These are phyloP conservation scores for Thaumetopoea pityocampa DNA, from an alignment of 1,140 invertebrate genomes.

Conservation along the genomic window DNA sequence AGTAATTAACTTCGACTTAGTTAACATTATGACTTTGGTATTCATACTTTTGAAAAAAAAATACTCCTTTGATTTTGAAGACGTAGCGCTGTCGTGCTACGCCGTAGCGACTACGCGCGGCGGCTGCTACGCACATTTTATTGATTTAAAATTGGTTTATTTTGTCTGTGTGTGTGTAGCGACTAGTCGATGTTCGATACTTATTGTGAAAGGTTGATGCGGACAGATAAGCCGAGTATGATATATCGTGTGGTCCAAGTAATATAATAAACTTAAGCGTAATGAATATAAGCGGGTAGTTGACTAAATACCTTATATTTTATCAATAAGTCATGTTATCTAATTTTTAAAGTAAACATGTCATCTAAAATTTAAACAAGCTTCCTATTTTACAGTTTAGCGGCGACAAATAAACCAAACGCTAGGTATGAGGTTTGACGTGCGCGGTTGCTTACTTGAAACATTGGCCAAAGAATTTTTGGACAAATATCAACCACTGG, in stretches of 20 bases:
- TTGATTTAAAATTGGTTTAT: slow-evolving; percentile 5
- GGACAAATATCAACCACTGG: too few relatives aligned
- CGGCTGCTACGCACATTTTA: background rate
- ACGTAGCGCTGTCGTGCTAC: slow-evolving; percentile 17
- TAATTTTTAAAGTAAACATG: too few relatives aligned
- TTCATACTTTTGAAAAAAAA: slow-evolving; percentile 18
- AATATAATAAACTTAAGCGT: background rate
- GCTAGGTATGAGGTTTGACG: too few relatives aligned
- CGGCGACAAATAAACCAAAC: too few relatives aligned
- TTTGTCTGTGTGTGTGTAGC: slow-evolving; percentile 4
- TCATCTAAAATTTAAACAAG: too few relatives aligned
- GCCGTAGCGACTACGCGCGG: slow-evolving; percentile 7
- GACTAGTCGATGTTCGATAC: slow-evolving; percentile 12
- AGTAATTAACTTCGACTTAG: slow-evolving; percentile 65
- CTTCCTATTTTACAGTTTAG: too few relatives aligned
- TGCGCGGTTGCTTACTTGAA: too few relatives aligned
- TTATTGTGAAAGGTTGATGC: slow-evolving; percentile 12
- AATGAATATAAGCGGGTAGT: background rate
- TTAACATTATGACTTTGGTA: slow-evolving; percentile 42
- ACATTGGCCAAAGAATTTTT: too few relatives aligned
- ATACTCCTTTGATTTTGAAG: slow-evolving; percentile 10
- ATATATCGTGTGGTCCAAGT: slow-evolving; percentile 8
- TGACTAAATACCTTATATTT: background rate
- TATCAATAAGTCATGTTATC: too few relatives aligned
- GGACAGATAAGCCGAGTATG: slow-evolving; percentile 8